Conservation (phyloP, 2,113 vertebrate species). For the Anoplopoma fimbria region DNA sequence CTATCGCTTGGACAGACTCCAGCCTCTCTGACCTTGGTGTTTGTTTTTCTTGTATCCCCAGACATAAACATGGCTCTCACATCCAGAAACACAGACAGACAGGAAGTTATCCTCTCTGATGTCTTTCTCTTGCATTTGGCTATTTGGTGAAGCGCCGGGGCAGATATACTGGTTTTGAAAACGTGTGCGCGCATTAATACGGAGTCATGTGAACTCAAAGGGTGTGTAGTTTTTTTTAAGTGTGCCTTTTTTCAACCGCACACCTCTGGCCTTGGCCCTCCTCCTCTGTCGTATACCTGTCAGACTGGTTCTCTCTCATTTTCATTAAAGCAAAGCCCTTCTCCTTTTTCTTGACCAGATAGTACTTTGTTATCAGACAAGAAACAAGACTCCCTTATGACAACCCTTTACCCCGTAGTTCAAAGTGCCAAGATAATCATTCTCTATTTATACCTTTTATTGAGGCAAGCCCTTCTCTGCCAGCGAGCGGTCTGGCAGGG, state of each 20-base stretch:
- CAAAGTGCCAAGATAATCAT: conserved; percentile 77
- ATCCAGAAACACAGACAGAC: conserved; percentile 65
- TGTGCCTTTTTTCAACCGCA: conserved; percentile 10
- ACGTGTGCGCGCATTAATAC: conserved; percentile 21
- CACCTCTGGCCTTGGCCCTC: conserved; percentile 9
- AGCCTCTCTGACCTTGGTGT: conserved; percentile 80
- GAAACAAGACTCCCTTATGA: conserved; percentile 68
- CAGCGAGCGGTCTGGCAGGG: conserved; percentile 73
- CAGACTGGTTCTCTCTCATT: conserved; percentile 66
- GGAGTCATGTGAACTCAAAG: conserved; percentile 37
- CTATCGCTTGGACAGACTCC: conserved; percentile 71
- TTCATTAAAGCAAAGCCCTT: conserved; percentile 64
- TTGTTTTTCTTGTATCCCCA: conserved; percentile 78
- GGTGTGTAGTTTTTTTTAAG: conserved; percentile 39
- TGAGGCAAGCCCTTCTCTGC: conserved; percentile 69
- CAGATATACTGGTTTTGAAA: conserved; percentile 37
- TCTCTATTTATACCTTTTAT: conserved; percentile 74
- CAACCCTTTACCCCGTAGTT: conserved; percentile 69
- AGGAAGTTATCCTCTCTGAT: conserved; percentile 67
- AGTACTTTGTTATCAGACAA: conserved; percentile 72
- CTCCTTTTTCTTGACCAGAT: conserved; percentile 67
- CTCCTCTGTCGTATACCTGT: conserved; percentile 62
- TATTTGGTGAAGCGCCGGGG: conserved; percentile 6
- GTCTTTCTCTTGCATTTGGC: conserved; percentile 55
- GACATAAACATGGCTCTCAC: conserved; percentile 73